These are phyloP conservation scores for Antheraea mylitta DNA, from an alignment of 1,140 invertebrate genomes.

Conservation along the genomic window DNA sequence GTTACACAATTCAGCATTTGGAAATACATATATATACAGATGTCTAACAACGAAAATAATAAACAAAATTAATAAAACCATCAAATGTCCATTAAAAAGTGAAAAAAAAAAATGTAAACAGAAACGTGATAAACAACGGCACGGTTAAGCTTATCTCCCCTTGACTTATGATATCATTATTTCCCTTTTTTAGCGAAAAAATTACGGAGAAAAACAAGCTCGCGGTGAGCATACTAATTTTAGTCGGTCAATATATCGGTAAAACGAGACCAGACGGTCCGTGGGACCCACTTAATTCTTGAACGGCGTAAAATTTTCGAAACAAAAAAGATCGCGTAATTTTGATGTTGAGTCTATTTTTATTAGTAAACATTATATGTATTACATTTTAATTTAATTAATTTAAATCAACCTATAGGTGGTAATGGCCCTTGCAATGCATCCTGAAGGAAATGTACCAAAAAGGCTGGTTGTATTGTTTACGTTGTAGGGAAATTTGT, in stretches of 20 bases:
- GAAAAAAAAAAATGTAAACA: constrained; percentile 50
- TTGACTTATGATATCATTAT: constrained; percentile 74
- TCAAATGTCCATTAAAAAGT: constrained; percentile 33
- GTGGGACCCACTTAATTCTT: constrained; percentile 43
- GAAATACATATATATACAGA: too few species aligned
- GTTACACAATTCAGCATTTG: too few species aligned
- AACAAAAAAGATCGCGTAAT: constrained; percentile 56
- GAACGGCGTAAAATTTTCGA: constrained; percentile 57
- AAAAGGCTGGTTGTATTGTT: too few species aligned
- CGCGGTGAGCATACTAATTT: constrained; percentile 67
- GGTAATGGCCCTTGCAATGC: too few species aligned
- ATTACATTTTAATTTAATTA: too few species aligned
- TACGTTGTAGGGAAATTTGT: too few species aligned
- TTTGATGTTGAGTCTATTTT: constrained; percentile 45
- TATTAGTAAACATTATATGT: too few species aligned
- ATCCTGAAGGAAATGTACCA: too few species aligned
- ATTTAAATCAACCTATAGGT: too few species aligned
- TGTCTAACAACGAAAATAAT: not conserved
- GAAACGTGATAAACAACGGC: constrained; percentile 60
- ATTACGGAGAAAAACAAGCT: constrained; percentile 65
- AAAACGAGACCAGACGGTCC: constrained; percentile 33
- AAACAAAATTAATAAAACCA: constrained; percentile 40
- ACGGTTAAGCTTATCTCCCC: constrained; percentile 65
- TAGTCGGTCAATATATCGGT: constrained; percentile 62
- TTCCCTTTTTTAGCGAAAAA: constrained; percentile 68